A percentile compares a stretch with the other conserved stretches of the same genome.
Conservation (phyloP, 2,888 invertebrate species). For the Geophilus truncorum region DNA sequence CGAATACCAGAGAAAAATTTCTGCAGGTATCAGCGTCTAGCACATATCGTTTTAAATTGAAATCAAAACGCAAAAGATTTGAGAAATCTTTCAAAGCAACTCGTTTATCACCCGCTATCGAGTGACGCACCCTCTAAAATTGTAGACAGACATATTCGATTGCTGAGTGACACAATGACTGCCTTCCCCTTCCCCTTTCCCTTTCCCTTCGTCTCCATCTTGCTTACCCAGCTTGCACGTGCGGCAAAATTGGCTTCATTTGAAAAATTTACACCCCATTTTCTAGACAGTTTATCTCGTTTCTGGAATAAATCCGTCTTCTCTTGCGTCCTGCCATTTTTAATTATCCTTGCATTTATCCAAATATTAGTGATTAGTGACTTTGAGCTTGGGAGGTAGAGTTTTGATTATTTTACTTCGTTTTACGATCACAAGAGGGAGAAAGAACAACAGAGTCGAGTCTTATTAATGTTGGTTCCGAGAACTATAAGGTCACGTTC, state of each 20-base stretch:
- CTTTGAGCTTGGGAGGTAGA: too few relatives aligned
- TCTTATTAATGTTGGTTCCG: too few relatives aligned
- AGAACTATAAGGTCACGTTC: too few relatives aligned
- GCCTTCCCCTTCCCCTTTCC: not conserved
- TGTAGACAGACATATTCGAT: slow-evolving; percentile 11
- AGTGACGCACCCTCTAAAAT: not conserved
- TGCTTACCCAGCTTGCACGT: slow-evolving; percentile 16
- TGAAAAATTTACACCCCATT: slow-evolving; percentile 5
- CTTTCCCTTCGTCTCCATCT: not conserved
- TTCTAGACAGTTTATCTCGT: not conserved
- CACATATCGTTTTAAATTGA: not conserved
- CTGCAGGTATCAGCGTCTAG: too few relatives aligned
- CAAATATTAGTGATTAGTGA: too few relatives aligned
- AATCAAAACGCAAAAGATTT: not conserved
- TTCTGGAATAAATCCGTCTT: not conserved
- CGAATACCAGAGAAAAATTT: too few relatives aligned
- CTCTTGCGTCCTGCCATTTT: not conserved
- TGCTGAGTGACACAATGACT: slow-evolving; percentile 20
- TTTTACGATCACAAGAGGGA: too few relatives aligned
- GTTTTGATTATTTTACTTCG: too few relatives aligned
- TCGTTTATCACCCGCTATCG: slow-evolving; percentile 10
- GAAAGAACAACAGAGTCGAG: too few relatives aligned
- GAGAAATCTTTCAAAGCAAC: not conserved
- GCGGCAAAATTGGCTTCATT: not conserved
- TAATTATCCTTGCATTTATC: too few relatives aligned